Percentiles rank a stretch among this genome's conserved stretches.
Conservation (phyloP, 2,797 vertebrate species). For the Champsocephalus gunnari region DNA sequence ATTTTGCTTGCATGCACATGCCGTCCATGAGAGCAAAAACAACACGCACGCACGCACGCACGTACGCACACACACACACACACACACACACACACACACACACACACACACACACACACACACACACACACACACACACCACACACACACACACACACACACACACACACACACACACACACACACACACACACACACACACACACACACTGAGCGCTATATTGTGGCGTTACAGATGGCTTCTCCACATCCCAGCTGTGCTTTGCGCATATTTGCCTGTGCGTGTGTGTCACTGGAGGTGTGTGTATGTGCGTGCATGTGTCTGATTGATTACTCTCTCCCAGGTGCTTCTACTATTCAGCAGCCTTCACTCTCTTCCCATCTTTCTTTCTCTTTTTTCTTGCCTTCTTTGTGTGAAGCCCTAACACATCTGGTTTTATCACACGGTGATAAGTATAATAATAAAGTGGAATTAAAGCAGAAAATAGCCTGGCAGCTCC, state of each 20-base stretch:
- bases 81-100: too few species aligned
- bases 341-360: constrained; percentile 56
- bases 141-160: not conserved
- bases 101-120: too few species aligned
- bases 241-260: constrained; percentile 59
- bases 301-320: constrained; percentile 10
- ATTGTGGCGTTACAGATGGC: constrained; percentile 59
- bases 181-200: not conserved
- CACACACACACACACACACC: too few species aligned
- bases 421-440: constrained; percentile 44
- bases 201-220: constrained; percentile 15
- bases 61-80: too few species aligned
- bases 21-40: constrained; percentile 18
- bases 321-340: constrained; percentile 64
- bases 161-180: constrained; percentile 4
- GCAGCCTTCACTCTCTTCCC: constrained; percentile 38
- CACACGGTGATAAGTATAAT: constrained; percentile 44
- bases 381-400: not conserved
- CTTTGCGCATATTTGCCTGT: constrained; percentile 35
- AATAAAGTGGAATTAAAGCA: constrained; percentile 51
- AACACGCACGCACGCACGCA: not conserved
- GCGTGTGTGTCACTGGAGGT: constrained; percentile 9
- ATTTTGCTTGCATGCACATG: constrained; percentile 55
- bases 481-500: constrained; percentile 47
- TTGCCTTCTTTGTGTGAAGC: constrained; percentile 25